Conservation (phyloP, 2,113 vertebrate species). For the Cyphomyrus discorhynchus region DNA sequence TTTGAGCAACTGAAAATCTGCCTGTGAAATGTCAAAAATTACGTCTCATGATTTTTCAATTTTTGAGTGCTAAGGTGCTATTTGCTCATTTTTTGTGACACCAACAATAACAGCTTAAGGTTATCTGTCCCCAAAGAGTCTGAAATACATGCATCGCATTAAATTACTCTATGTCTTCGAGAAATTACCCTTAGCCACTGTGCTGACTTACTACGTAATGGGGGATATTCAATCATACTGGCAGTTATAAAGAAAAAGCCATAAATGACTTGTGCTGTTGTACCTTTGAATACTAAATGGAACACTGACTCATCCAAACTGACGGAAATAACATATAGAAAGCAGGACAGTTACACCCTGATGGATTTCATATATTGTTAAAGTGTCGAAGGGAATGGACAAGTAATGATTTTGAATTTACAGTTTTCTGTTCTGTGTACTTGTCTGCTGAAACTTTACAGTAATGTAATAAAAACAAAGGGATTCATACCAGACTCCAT, state of each 20-base stretch:
- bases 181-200: neutral
- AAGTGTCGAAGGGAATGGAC: neutral
- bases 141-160: neutral
- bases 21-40: slow-evolving; percentile 1
- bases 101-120: neutral
- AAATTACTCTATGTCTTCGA: neutral
- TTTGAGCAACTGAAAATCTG: neutral
- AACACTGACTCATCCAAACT: neutral
- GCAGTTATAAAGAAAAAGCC: neutral
- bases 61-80: neutral
- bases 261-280: neutral
- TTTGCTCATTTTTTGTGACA: neutral
- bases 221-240: neutral
- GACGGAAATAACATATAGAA: neutral
- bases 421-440: neutral
- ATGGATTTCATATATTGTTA: neutral
- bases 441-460: neutral
- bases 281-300: neutral
- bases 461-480: neutral
- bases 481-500: neutral
- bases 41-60: neutral
- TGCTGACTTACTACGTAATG: neutral
- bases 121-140: neutral
- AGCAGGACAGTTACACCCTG: neutral
- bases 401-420: neutral